phyloP scores from a whole-genome alignment of 2,113 vertebrate species.

The Scartelaos histophorus region DNA sequence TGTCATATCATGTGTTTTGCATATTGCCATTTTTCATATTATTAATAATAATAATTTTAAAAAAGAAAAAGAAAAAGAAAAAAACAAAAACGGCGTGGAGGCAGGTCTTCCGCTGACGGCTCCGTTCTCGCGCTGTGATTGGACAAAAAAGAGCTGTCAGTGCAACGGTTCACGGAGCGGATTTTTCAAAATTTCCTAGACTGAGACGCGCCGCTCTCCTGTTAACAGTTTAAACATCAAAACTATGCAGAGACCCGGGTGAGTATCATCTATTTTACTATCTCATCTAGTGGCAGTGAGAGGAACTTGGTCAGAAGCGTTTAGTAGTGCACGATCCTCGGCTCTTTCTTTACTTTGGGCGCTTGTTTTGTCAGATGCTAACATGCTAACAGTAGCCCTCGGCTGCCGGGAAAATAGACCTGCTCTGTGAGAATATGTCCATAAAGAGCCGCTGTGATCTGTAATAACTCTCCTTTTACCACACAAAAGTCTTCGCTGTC shows the following conservation, averaged over 20 bases:
- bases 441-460: neutral
- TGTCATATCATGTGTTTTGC: too few relatives aligned
- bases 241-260: slow-evolving; percentile 63
- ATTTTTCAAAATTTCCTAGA: slow-evolving; percentile 65
- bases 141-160: slow-evolving; percentile 17
- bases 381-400: neutral
- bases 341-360: neutral
- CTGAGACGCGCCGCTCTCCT: slow-evolving; percentile 27
- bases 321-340: neutral
- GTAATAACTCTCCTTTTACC: neutral
- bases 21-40: neutral
- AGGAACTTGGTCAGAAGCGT: neutral
- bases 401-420: neutral
- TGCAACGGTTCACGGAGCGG: slow-evolving; percentile 34
- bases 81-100: neutral
- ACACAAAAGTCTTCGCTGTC: neutral
- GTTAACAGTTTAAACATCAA: slow-evolving; percentile 7
- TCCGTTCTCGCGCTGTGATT: slow-evolving; percentile 26
- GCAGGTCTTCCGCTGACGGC: slow-evolving; percentile 43
- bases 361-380: neutral
- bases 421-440: neutral
- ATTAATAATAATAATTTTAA: too few relatives aligned
- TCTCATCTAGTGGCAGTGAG: neutral
- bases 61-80: too few relatives aligned
- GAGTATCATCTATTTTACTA: slow-evolving; percentile 16